Conservation (phyloP, 2,113 vertebrate genomes). For the Nannospalax galili region DNA sequence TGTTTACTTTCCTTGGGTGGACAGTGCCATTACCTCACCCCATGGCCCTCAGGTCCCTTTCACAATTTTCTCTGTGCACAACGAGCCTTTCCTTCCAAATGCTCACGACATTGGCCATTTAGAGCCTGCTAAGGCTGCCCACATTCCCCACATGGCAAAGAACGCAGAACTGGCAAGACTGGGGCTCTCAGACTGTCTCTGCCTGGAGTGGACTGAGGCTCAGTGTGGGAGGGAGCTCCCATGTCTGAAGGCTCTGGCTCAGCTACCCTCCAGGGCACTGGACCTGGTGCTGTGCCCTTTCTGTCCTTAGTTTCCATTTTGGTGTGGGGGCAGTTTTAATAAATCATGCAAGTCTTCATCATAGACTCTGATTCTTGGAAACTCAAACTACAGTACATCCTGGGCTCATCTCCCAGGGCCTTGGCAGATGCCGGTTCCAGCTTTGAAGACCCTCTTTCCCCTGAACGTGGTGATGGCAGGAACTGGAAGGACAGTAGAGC, state of each 20-base stretch:
- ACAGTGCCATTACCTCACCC: neutral
- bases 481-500: neutral
- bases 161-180: neutral
- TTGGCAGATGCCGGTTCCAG: neutral
- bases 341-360: neutral
- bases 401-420: neutral
- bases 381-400: neutral
- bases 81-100: no score
- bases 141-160: no score
- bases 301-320: neutral
- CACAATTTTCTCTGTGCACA: neutral
- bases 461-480: neutral
- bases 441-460: fast-evolving
- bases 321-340: neutral
- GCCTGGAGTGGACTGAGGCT: no score
- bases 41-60: neutral
- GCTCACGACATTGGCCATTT: no score
- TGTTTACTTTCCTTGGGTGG: no score
- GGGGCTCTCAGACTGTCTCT: neutral
- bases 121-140: neutral
- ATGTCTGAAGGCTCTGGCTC: neutral
- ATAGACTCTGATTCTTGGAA: neutral
- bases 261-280: neutral
- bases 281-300: no score
- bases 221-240: neutral